Evolutionary conservation across 2,113 vertebrate genomes (phyloP), one percentile per base, ranked within the genome.

Genomic region (Percopsis transmontana): DNA sequence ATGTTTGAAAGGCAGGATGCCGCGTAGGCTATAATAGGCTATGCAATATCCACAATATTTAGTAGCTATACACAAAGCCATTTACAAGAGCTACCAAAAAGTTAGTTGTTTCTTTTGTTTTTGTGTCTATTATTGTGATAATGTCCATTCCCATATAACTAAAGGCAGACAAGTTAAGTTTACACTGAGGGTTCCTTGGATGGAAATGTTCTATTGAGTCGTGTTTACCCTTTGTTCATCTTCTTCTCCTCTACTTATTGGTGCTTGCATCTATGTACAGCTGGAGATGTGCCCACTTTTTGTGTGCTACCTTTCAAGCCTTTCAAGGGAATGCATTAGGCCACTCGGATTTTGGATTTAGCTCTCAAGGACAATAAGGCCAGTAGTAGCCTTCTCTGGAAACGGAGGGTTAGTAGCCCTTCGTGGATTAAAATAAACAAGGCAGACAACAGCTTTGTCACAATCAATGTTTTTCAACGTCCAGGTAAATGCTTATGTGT

Each of bases 21-120:
- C 40, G 45, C 8, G 8, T 33, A 33, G 27, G 27, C 27, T 33
- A 6, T 33, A 4, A 6, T 33, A 33, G 27, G 5, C 42, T 16
- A 14, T 2, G 8, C 62, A 52, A 48, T 77, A 66, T 76, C 23
- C 78, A 74, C 70, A 82, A 33, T 64, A 76, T n/a, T n/a, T n/a
- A n/a, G n/a, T n/a, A 51, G 56, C 52, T 57, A 77, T 42, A 80
- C 72, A 57, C 14, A 72, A 65, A 67, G 63, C 56, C 56, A 74
- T 76, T 60, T 62, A 75, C 47, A 66, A 77, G 74, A 54, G 54
- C 61, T 70, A 44, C 51, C 60, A 53, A 56, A 74, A 66, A 80
- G 54, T 81, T 74, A 78, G 69, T 76, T 53, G 40, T 61, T 14
- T 60, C 24, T 38, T 62, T 55, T 66, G 64, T 23, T 67, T 18